Evolutionary conservation across 1,140 invertebrate genomes (phyloP), one percentile per base, ranked within the genome.

Genomic region (Zaprionus inermis): DNA sequence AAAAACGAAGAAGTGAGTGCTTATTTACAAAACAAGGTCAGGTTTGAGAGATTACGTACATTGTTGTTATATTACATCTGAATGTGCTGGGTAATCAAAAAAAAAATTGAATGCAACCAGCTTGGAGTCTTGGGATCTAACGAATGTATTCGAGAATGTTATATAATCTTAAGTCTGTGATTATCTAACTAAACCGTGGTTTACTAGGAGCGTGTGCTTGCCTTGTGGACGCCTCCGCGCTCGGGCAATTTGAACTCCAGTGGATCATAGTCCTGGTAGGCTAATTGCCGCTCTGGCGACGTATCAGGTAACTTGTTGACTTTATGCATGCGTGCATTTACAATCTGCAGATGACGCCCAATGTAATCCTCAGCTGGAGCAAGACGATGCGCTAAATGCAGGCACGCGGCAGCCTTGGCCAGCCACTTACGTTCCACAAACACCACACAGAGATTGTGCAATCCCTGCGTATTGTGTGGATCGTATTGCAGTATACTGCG

Each of bases 381-480:
- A 16, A 98, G 93, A 9, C 94, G 92, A 41, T 96, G 95, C 0
- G 97, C 97, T 46, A 95, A 94, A 28, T 95, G 94, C 6, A 99
- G 94, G 92, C 98, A 99, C 52, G 95, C 94, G 63, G 97, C 96
- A 0, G 98, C 98, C 51, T 95, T 92, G 0, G 95, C 93, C 11
- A 99, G 93, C 76, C 97, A 95, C 0, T 97, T 98, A 14, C 97
- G 94, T 92, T 99, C 98, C 12, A 99, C 98, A 81, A 97, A 96
- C 0, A 99, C 98, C 0, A 99, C 98, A 93, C 98, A 99, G 5
- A 99, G 93, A 92, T 99, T 99, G 93, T 99, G 98, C 32, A 98
- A 93, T 4, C 97, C 98, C 93, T 99, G 98, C 57, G 98, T 96
- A 92, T 99, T 98, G 60, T 96, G 95, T 0, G 98, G 96, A 73